Percentiles rank a stretch among this genome's conserved stretches.
Conservation (phyloP, 2,797 vertebrate species). For the Tenualosa ilisha region DNA sequence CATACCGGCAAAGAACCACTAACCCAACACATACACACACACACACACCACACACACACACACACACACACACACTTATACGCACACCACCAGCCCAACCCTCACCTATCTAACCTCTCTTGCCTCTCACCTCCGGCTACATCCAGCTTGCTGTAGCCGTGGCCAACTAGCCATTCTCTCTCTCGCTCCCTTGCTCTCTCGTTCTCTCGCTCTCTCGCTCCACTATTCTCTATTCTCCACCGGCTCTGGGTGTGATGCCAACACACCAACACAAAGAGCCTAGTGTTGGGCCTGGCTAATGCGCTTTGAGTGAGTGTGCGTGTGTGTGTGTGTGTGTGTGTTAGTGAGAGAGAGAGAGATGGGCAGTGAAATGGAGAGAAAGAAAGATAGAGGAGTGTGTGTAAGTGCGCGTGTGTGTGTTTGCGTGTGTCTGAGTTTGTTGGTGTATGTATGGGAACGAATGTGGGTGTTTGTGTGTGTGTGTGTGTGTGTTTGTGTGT, state of each 20-base stretch:
- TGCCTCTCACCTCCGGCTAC: constrained; percentile 41
- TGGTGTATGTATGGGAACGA: constrained; percentile 48
- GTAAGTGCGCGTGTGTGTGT: neutral
- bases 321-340: constrained; percentile 11
- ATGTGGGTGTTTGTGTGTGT: neutral
- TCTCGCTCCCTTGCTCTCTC: constrained; percentile 30
- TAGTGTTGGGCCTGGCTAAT: constrained; percentile 41
- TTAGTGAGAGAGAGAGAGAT: neutral
- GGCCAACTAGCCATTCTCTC: constrained; percentile 20
- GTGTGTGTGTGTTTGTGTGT: constrained; percentile 31
- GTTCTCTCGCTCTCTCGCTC: constrained; percentile 18
- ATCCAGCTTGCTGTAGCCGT: constrained; percentile 14
- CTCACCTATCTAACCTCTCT: neutral
- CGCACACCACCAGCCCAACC: neutral
- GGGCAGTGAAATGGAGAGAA: neutral
- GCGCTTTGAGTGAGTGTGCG: constrained; percentile 19
- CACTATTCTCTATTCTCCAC: constrained; percentile 20
- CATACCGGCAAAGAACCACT: neutral
- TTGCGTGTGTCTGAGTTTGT: neutral
- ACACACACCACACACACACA: neutral
- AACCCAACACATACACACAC: neutral
- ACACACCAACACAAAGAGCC: constrained; percentile 47
- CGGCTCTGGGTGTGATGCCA: constrained; percentile 45
- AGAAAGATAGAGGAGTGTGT: constrained; percentile 2
- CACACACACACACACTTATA: neutral